phyloP scores from a whole-genome alignment of 2,888 invertebrate genomes.

The Mongoloraphidia duomilia region DNA sequence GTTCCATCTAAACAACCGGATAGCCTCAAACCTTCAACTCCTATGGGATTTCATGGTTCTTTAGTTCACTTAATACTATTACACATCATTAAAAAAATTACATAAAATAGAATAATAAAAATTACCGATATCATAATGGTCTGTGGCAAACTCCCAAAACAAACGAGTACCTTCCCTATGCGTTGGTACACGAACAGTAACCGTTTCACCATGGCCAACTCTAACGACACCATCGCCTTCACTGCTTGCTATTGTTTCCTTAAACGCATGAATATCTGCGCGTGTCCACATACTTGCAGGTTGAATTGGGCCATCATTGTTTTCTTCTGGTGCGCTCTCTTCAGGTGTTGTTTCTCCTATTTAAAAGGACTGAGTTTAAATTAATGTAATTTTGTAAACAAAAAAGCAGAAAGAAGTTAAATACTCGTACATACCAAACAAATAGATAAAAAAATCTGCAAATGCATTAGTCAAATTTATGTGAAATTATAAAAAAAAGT shows the following conservation, averaged over 20 bases:
- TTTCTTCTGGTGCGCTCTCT: slow-evolving; percentile 23
- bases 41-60: no score
- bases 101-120: no score
- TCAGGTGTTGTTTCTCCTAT: slow-evolving; percentile 17
- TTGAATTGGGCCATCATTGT: slow-evolving; percentile 20
- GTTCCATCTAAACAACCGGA: no score
- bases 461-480: no score
- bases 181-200: slow-evolving; percentile 94
- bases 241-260: slow-evolving; percentile 66
- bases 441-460: no score
- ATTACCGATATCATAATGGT: slow-evolving; percentile 83
- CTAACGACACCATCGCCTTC: slow-evolving; percentile 77
- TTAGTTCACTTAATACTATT: no score
- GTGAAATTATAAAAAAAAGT: no score
- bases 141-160: slow-evolving; percentile 99
- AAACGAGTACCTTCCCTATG: slow-evolving; percentile 83
- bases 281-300: slow-evolving; percentile 95
- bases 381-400: slow-evolving; percentile 10
- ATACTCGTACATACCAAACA: no score
- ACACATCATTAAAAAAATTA: no score
- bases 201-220: slow-evolving; percentile 92
- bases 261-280: slow-evolving; percentile 74
- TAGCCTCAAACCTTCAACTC: no score
- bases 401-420: no score
- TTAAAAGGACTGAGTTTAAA: slow-evolving; percentile 13